phyloP scores from a whole-genome alignment of 1,140 invertebrate genomes.

The Euborellia annulipes region DNA sequence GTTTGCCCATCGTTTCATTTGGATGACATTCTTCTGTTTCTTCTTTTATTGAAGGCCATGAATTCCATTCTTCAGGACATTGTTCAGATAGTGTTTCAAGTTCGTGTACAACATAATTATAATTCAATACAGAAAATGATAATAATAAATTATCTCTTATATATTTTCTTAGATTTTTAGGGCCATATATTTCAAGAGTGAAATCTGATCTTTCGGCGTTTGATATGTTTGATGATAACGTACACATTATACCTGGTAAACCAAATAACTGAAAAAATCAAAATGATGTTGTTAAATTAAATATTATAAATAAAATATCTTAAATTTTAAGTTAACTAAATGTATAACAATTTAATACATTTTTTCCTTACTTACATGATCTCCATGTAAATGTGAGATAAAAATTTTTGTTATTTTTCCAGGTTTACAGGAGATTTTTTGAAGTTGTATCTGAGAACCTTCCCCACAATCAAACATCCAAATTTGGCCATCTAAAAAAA shows the following conservation, averaged over 20 bases:
- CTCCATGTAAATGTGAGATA: slow-evolving; percentile 35
- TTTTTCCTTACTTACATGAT: slow-evolving; percentile 23
- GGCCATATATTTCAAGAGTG: slow-evolving; percentile 29
- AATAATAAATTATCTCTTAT: slow-evolving; percentile 22
- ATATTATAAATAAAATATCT: background rate
- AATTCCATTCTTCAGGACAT: slow-evolving; percentile 18
- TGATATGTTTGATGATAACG: slow-evolving; percentile 18
- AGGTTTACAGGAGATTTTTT: slow-evolving; percentile 25
- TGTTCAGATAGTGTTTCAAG: slow-evolving; percentile 22
- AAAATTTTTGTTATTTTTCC: slow-evolving; percentile 32
- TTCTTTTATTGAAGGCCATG: slow-evolving; percentile 11
- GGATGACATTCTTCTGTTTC: slow-evolving; percentile 18
- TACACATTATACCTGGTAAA: slow-evolving; percentile 32
- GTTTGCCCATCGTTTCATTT: slow-evolving; percentile 22
- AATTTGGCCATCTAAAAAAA: slow-evolving; percentile 23
- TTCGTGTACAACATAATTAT: slow-evolving; percentile 26
- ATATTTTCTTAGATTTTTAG: slow-evolving; percentile 25
- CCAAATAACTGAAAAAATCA: slow-evolving; percentile 26
- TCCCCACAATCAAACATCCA: slow-evolving; percentile 38
- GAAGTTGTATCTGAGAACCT: slow-evolving; percentile 32
- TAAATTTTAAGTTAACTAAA: background rate
- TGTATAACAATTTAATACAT: background rate
- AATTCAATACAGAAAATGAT: slow-evolving; percentile 24
- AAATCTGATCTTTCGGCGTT: slow-evolving; percentile 15
- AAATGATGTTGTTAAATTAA: background rate